These are phyloP conservation scores for Heliopora coerulea DNA, from an alignment of 92 coral and sea anemone species.

Conservation along the genomic window DNA sequence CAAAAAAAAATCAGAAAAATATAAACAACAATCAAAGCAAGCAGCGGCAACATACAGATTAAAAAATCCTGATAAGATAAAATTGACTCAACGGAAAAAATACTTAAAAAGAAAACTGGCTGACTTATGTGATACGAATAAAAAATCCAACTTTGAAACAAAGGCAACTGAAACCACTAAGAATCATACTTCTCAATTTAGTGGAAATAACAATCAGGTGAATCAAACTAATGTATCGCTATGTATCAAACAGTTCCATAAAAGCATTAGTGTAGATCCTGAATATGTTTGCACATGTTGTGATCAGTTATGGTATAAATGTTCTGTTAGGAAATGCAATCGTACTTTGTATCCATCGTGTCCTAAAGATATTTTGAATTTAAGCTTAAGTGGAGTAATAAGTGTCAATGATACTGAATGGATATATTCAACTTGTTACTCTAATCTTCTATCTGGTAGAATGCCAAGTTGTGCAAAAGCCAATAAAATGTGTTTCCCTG, in stretches of 20 bases:
- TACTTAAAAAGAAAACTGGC: constrained; percentile 14
- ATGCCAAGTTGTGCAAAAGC: constrained; percentile 56
- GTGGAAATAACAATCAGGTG: no score
- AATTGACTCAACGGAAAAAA: constrained; percentile 3
- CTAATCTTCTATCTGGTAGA: constrained; percentile 36
- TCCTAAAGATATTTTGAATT: constrained; percentile 6
- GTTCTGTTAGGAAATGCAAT: no score
- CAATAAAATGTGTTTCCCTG: constrained; percentile 53
- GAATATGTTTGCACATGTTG: constrained; percentile 44
- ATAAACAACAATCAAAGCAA: not conserved
- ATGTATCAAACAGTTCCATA: no score
- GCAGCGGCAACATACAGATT: constrained; percentile 4
- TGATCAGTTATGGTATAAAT: constrained; percentile 46
- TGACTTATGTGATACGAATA: not conserved
- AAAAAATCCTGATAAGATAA: no score
- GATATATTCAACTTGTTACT: constrained; percentile 47
- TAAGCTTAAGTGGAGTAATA: constrained; percentile 38
- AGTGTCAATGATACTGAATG: constrained; percentile 48
- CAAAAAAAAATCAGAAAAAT: not conserved
- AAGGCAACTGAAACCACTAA: not conserved
- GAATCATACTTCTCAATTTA: constrained; percentile 9
- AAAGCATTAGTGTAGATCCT: constrained; percentile 27
- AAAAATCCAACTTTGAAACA: not conserved
- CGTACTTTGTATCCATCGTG: no score
- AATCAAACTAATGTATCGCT: no score